These are phyloP conservation scores for Caenorhabditis plicata DNA, from an alignment of 2,888 invertebrate species.

Conservation along the genomic window DNA sequence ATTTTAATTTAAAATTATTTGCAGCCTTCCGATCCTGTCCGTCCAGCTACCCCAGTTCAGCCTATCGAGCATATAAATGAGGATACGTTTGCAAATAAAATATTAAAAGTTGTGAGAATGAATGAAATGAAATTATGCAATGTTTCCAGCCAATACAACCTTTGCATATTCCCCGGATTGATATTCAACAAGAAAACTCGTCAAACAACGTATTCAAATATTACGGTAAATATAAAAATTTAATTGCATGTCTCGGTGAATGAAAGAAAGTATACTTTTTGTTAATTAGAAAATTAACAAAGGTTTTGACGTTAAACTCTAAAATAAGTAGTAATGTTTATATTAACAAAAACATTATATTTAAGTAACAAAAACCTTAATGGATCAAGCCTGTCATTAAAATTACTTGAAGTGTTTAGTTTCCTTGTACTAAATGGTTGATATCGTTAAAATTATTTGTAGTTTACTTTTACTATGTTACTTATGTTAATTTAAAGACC, in stretches of 20 bases:
- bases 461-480: too few relatives aligned
- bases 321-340: too few relatives aligned
- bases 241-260: too few relatives aligned
- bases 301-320: too few relatives aligned
- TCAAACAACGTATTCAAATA: constrained; percentile 25
- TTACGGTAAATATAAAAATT: too few relatives aligned
- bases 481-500: too few relatives aligned
- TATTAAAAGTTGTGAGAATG: neutral
- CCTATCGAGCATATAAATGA: constrained; percentile 48
- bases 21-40: constrained; percentile 60
- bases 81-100: constrained; percentile 12
- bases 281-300: too few relatives aligned
- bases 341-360: too few relatives aligned
- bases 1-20: constrained; percentile 11
- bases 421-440: neutral
- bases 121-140: neutral
- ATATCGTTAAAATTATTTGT: too few relatives aligned
- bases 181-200: constrained; percentile 38
- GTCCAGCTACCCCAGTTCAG: constrained; percentile 55
- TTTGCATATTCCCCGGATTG: constrained; percentile 56
- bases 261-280: too few relatives aligned
- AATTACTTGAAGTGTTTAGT: neutral
- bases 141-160: constrained; percentile 45
- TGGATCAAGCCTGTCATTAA: too few relatives aligned
- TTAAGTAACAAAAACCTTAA: too few relatives aligned